Base-by-base conservation (phyloP, 2,113 vertebrate species). In the Morphnarchus princeps region DNA sequence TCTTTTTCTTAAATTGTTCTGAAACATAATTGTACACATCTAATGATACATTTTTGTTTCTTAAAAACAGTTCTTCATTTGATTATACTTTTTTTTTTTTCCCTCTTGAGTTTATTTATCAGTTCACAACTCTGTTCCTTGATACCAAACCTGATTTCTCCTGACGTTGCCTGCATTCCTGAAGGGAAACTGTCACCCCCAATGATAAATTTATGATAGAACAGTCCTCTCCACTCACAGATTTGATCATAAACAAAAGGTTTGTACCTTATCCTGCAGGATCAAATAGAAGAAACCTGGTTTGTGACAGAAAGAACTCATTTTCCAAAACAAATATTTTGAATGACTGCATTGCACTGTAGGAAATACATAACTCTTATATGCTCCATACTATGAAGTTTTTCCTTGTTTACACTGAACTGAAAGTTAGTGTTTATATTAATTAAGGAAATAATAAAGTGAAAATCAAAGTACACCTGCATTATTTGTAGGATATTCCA, bases 301-400 rank as follows among this genome's bases (percentile, higher is more conserved):
- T 43, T 8, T 81, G 13, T 73, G 31, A 73, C 17, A 10, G 50
- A 76, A 84, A 69, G 5, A 17, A 1, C 6, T 78, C 11, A 4
- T 79, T 84, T 79, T 61, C 26, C 57, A 54, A 86, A 91, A 52
- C 3, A 90, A 79, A 19, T 76, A 52, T 19, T 34, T 65, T 61
- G 14, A 62, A 52, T 34, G 9, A 63, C 9, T 34, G 3, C 16
- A 72, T 18, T 69, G 26, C 21, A 28, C 8, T 65, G 28, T 42
- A 82, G 28, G 19, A 92, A 92, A 92, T 49, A 25, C 0, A 2
- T 47, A 52, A 54, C 22, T 54, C 16, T n/a, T 32, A 67, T 5
- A 10, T 29, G 45, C 38, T 58, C 1, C 3, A 12, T 31, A 74
- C 12, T n/a, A 36, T 3, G 4, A 58, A 0, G 9, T 42, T 74